Evolutionary conservation across 2,113 vertebrate species (phyloP).

Genomic region (Alethe castanea): DNA sequence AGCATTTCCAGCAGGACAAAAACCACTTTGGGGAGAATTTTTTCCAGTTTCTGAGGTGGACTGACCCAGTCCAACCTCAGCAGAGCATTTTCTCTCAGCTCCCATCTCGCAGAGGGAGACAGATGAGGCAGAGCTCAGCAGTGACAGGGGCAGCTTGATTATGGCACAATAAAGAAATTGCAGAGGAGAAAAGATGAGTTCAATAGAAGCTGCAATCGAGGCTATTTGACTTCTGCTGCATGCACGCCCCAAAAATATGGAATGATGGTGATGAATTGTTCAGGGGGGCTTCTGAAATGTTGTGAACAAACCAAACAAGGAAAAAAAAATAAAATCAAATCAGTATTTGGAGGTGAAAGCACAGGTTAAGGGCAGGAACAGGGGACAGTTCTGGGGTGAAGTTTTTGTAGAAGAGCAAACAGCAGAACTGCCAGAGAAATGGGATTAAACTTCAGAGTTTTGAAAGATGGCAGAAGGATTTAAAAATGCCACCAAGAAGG

Average conservation of each 20-base stretch:
- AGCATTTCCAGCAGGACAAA: neutral
- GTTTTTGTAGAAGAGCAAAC: neutral
- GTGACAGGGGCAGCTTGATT: constrained; percentile 23
- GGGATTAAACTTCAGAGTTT: neutral
- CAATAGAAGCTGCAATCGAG: constrained; percentile 13
- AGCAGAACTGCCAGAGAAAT: neutral
- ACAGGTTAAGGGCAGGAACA: neutral
- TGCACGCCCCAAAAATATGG: neutral
- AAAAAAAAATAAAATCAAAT: neutral
- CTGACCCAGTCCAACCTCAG: neutral
- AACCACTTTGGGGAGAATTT: accelerated
- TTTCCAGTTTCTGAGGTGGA: neutral
- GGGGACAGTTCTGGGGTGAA: neutral
- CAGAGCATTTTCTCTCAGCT: neutral
- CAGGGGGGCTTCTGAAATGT: neutral
- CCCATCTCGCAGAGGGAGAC: neutral
- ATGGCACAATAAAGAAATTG: neutral
- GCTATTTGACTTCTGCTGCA: constrained; percentile 25
- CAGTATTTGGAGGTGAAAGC: neutral
- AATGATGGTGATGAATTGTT: neutral
- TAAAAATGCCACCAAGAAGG: neutral
- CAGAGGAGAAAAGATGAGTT: neutral
- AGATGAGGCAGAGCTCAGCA: constrained; percentile 11
- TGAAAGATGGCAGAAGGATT: neutral
- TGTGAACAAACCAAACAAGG: neutral